Percentiles rank a stretch among this genome's conserved stretches.
Conservation (phyloP, 2,797 vertebrate genomes). For the Neopelma chrysocephalum region DNA sequence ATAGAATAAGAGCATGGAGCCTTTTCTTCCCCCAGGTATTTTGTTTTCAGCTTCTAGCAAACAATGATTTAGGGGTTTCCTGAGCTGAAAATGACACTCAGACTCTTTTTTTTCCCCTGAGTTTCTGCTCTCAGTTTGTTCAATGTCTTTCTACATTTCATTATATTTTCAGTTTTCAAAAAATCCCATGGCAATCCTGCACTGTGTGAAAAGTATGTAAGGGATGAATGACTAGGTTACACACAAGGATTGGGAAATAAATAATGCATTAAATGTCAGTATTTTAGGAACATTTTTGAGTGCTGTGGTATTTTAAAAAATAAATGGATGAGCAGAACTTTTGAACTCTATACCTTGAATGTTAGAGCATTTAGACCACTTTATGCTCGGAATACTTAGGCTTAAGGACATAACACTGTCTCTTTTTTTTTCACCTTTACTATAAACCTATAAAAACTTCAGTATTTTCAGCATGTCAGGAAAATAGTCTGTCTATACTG, state of each 20-base stretch:
- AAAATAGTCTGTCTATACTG: background rate
- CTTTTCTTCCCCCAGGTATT: background rate
- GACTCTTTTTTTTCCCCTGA: background rate
- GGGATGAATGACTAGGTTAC: background rate
- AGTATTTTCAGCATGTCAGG: background rate
- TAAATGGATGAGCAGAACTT: background rate
- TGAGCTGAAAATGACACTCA: background rate
- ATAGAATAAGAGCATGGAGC: background rate
- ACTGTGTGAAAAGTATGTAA: background rate
- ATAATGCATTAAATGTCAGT: background rate
- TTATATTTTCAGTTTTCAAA: background rate
- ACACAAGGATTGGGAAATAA: background rate
- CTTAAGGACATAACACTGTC: background rate
- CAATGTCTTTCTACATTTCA: background rate
- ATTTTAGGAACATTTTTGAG: background rate
- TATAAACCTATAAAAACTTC: background rate
- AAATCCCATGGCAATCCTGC: background rate
- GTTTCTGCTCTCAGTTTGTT: background rate
- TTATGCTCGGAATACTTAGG: background rate
- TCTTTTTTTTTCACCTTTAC: background rate
- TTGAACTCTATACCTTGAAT: background rate
- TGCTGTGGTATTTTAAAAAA: background rate
- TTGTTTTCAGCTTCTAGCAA: background rate
- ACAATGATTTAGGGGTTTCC: background rate
- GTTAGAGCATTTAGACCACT: background rate